A percentile compares a stretch with the other conserved stretches of the same genome.
Evolutionary conservation across 2,113 vertebrate genomes (phyloP).

Genomic region (Probosciger aterrimus): DNA sequence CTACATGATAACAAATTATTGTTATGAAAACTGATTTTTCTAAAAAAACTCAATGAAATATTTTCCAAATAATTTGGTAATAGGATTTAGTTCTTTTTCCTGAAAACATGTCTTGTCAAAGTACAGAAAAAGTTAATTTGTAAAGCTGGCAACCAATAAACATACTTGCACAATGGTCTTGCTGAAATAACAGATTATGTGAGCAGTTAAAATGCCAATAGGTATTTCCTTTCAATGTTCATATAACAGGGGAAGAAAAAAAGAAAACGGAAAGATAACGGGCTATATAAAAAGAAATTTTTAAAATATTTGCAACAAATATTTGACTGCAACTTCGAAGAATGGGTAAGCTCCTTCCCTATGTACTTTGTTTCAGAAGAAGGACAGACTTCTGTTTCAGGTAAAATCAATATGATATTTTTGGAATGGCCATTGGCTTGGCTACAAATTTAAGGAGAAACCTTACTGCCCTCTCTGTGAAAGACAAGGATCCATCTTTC

Average conservation of each 20-base stretch:
- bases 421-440: neutral
- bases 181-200: neutral
- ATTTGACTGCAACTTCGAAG: neutral
- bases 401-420: neutral
- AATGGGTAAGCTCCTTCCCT: neutral
- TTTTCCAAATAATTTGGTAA: neutral
- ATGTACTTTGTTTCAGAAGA: neutral
- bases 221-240: neutral
- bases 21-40: neutral
- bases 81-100: neutral
- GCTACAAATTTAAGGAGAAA: neutral
- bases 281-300: neutral
- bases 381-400: neutral
- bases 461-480: neutral
- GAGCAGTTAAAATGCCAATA: neutral
- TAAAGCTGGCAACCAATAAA: neutral
- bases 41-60: neutral
- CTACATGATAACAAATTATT: neutral
- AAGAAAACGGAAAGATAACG: neutral
- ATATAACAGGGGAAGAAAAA: neutral
- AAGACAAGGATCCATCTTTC: neutral
- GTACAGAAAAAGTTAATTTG: neutral
- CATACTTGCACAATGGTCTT: neutral
- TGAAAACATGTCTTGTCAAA: neutral
- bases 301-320: neutral